phyloP scores from a whole-genome alignment of 2,113 vertebrate species.

The Mobula hypostoma region DNA sequence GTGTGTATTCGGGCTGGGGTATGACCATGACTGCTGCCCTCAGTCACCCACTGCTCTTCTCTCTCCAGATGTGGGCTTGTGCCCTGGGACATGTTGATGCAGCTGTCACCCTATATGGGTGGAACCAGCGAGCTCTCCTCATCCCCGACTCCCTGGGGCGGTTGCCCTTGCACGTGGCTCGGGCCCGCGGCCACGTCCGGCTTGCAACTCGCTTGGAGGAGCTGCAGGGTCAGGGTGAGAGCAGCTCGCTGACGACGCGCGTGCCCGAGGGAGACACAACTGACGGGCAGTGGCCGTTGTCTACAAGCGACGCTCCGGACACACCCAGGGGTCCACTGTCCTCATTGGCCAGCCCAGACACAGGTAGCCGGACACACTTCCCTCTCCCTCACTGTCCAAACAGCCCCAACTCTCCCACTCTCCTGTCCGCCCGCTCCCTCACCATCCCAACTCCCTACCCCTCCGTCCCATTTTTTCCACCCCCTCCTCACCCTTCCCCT shows the following conservation, averaged over 20 bases:
- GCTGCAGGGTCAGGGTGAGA: slow-evolving; percentile 58
- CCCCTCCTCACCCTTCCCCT: no score
- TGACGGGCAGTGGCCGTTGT: slow-evolving; percentile 8
- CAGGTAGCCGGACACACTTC: slow-evolving; percentile 53
- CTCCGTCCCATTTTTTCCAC: background rate
- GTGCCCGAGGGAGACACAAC: background rate
- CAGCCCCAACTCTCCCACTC: background rate
- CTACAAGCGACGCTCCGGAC: slow-evolving; percentile 26
- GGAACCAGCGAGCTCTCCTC: slow-evolving; percentile 67
- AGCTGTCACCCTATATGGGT: slow-evolving; percentile 70
- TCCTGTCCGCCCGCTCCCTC: background rate
- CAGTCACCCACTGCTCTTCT: no score
- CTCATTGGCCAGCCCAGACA: slow-evolving; percentile 72
- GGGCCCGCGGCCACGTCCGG: slow-evolving; percentile 71
- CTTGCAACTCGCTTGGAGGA: slow-evolving; percentile 72
- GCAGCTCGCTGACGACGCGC: background rate
- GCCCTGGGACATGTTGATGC: slow-evolving; percentile 76
- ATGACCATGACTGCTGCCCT: no score
- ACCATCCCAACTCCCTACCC: background rate
- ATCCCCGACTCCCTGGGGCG: slow-evolving; percentile 80
- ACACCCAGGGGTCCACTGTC: slow-evolving; percentile 52
- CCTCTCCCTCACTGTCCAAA: background rate
- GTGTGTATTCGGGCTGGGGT: no score
- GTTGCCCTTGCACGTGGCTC: slow-evolving; percentile 73
- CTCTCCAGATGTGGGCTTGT: slow-evolving; percentile 78